These are phyloP conservation scores for Scaptomyza cyrtandrae DNA, from an alignment of 2,888 invertebrate species.

Conservation along the genomic window DNA sequence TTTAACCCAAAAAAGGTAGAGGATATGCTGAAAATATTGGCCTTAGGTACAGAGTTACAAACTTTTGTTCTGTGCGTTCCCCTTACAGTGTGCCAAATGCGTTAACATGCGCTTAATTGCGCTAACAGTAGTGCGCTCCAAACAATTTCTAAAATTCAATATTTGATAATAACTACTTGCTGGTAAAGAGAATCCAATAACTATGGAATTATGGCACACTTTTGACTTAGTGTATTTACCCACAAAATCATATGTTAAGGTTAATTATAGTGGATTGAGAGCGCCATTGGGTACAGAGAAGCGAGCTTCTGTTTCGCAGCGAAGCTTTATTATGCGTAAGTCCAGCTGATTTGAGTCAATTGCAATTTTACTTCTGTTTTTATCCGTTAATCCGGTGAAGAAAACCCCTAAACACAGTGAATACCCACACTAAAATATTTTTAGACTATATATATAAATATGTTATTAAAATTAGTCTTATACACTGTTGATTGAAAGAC, in stretches of 20 bases:
- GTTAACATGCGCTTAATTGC: conserved; percentile 4
- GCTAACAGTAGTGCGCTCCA: background rate
- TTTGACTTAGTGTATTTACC: background rate
- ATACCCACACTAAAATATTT: background rate
- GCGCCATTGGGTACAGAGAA: background rate
- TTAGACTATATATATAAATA: background rate
- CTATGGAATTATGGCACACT: background rate
- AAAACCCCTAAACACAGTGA: conserved; percentile 7
- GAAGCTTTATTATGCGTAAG: background rate
- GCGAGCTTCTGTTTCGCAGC: conserved; percentile 9
- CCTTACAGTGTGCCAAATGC: background rate
- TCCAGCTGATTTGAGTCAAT: conserved; percentile 20
- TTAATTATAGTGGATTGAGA: background rate
- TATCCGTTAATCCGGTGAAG: conserved; percentile 5
- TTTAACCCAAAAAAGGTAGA: background rate
- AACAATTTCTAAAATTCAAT: background rate
- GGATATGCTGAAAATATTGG: background rate
- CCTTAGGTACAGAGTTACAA: background rate
- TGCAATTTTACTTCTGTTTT: background rate
- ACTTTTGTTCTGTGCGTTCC: background rate
- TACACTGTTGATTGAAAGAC: background rate
- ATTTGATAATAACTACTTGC: too few relatives aligned
- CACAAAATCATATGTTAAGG: background rate
- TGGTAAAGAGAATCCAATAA: background rate
- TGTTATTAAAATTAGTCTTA: background rate